phyloP scores from a whole-genome alignment of 1,140 invertebrate genomes.

The Papilio polytes region DNA sequence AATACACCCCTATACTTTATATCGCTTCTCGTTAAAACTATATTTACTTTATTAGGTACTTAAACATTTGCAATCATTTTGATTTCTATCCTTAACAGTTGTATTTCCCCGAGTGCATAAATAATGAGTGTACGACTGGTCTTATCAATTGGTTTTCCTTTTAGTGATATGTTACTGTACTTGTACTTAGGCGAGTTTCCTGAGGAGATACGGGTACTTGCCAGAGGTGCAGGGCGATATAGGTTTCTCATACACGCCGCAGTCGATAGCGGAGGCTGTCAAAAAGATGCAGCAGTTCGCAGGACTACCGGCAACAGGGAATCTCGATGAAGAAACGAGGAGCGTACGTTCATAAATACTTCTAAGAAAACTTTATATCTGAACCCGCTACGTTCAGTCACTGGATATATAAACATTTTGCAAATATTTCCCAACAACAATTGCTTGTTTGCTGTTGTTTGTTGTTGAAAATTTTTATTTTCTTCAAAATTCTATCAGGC shows the following conservation, averaged over 20 bases:
- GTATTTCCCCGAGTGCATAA: too few species aligned
- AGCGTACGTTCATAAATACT: conserved; percentile 55
- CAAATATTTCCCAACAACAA: too few species aligned
- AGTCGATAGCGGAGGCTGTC: conserved; percentile 85
- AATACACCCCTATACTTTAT: too few species aligned
- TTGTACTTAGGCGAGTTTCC: conserved; percentile 84
- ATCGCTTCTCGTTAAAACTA: too few species aligned
- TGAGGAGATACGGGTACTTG: conserved; percentile 87
- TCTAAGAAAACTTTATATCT: background rate
- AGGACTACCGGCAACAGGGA: conserved; percentile 86
- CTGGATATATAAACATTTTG: too few species aligned
- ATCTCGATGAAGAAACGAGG: conserved; percentile 85
- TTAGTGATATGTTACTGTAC: too few species aligned
- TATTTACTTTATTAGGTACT: too few species aligned
- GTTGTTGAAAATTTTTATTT: background rate
- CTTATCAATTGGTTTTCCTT: too few species aligned
- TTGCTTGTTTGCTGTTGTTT: too few species aligned
- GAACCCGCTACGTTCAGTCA: background rate
- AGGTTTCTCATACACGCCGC: conserved; percentile 84
- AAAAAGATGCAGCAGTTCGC: conserved; percentile 88
- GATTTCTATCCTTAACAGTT: too few species aligned
- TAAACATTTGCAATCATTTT: too few species aligned
- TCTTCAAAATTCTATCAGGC: background rate
- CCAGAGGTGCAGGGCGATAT: conserved; percentile 65
- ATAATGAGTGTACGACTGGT: too few species aligned